These are phyloP conservation scores for Hermaeophaga mercurialis DNA, from an alignment of 2,888 invertebrate genomes.

Conservation along the genomic window DNA sequence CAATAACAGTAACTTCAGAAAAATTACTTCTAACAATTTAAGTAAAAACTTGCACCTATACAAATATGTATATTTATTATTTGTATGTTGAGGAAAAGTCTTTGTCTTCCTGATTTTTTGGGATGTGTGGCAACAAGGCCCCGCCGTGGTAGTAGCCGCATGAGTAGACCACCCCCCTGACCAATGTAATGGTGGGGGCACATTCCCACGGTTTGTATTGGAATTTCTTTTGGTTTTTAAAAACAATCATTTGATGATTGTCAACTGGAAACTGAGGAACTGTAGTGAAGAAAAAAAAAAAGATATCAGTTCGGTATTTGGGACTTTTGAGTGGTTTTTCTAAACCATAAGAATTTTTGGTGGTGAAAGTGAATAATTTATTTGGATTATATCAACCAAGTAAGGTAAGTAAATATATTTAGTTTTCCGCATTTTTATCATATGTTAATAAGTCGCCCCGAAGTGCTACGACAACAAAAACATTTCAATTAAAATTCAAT, in stretches of 20 bases:
- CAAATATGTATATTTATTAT: too few species aligned
- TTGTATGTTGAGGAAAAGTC: too few species aligned
- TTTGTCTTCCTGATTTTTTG: too few species aligned
- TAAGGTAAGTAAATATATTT: not conserved
- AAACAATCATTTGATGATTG: constrained; percentile 42
- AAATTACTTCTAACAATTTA: too few species aligned
- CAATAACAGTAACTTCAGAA: too few species aligned
- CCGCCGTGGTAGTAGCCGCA: constrained; percentile 25
- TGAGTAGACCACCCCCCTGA: constrained; percentile 39
- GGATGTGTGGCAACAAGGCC: constrained; percentile 22
- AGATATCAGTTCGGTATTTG: not conserved
- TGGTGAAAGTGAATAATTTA: not conserved
- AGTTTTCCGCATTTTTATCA: too few species aligned
- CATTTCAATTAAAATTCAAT: too few species aligned
- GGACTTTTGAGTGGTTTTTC: not conserved
- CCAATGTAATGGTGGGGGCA: constrained; percentile 37
- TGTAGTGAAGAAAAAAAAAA: not conserved
- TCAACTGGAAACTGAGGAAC: constrained; percentile 21
- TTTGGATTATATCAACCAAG: constrained; percentile 3
- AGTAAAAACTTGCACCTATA: too few species aligned
- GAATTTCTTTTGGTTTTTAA: constrained; percentile 48
- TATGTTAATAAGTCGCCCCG: too few species aligned
- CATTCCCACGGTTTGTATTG: constrained; percentile 51
- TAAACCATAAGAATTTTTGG: not conserved
- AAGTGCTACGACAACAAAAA: too few species aligned